Conservation (phyloP, 1,140 invertebrate species). For the Pogonomyrmex barbatus region DNA sequence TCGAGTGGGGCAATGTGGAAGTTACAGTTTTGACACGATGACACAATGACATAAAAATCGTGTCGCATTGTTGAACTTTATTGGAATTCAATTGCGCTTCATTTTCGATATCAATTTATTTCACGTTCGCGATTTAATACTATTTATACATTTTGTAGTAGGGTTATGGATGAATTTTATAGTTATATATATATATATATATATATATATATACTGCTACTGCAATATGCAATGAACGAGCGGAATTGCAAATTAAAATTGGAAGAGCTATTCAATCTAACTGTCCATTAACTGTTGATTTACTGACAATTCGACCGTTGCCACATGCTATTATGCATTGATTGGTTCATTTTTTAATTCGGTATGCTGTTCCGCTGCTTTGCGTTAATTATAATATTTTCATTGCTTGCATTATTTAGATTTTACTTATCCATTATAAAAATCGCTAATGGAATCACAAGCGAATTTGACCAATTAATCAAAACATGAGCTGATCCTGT, state of each 20-base stretch:
- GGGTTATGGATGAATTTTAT: slow-evolving; percentile 36
- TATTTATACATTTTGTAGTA: slow-evolving; percentile 38
- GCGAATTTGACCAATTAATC: background rate
- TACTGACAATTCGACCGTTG: slow-evolving; percentile 42
- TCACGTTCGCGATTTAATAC: slow-evolving; percentile 25
- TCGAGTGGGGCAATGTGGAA: background rate
- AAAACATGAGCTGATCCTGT: background rate
- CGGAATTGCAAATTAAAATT: slow-evolving; percentile 62
- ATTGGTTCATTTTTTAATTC: slow-evolving; percentile 51
- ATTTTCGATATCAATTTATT: slow-evolving; percentile 51
- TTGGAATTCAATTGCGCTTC: slow-evolving; percentile 28
- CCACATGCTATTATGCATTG: slow-evolving; percentile 39
- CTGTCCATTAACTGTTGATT: slow-evolving; percentile 61
- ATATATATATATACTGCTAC: background rate
- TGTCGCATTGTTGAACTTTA: slow-evolving; percentile 14
- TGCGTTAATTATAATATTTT: slow-evolving; percentile 23
- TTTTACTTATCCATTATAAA: slow-evolving; percentile 25
- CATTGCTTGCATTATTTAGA: background rate
- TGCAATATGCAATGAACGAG: slow-evolving; percentile 39
- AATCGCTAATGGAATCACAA: slow-evolving; percentile 5
- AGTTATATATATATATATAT: background rate
- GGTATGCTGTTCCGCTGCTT: background rate
- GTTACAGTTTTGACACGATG: slow-evolving; percentile 4
- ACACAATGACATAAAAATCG: slow-evolving; percentile 28
- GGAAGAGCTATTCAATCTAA: slow-evolving; percentile 52